Evolutionary conservation across 2,113 vertebrate species (phyloP).

Genomic region (Bos taurus): DNA sequence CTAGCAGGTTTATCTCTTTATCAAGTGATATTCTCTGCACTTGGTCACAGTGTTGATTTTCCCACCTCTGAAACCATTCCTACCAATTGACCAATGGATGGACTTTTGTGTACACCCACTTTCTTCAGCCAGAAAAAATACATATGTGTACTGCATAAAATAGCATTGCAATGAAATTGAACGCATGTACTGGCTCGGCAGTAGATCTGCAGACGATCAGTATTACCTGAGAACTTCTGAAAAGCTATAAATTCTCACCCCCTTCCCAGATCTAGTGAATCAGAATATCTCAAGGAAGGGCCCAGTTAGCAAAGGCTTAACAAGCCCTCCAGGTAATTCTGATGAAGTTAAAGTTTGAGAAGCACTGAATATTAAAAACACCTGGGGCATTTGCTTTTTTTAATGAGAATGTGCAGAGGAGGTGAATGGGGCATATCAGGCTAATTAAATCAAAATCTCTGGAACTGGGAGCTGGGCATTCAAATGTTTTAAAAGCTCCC

Average conservation of each 20-base stretch:
- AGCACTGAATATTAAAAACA: background rate
- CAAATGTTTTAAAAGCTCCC: background rate
- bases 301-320: background rate
- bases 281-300: background rate
- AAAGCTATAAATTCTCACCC: background rate
- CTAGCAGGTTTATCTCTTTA: background rate
- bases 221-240: background rate
- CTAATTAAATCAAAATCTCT: slow-evolving; percentile 33
- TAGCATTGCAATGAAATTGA: background rate
- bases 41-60: background rate
- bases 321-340: background rate
- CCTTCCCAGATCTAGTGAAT: background rate
- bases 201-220: background rate
- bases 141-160: background rate
- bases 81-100: background rate
- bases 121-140: background rate
- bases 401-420: background rate
- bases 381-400: background rate
- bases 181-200: background rate
- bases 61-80: background rate
- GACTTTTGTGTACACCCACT: background rate
- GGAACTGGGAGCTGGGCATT: background rate
- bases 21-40: background rate
- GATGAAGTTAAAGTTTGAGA: background rate
- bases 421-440: background rate